phyloP scores from a whole-genome alignment of 2,888 invertebrate species.

The Patella caerulea region DNA sequence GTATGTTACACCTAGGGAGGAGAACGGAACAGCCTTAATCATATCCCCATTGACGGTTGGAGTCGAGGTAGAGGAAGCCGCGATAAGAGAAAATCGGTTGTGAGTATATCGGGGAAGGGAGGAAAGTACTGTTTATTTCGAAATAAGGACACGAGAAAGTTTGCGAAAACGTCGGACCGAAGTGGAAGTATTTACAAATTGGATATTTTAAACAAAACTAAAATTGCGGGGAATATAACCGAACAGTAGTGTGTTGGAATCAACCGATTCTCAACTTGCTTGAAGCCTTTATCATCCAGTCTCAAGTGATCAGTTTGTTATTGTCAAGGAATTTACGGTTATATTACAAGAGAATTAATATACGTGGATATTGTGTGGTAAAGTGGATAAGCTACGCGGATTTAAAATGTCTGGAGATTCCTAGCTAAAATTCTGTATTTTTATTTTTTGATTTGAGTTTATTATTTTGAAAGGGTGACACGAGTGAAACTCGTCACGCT shows the following conservation, averaged over 20 bases:
- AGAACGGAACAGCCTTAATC: slow-evolving; percentile 39
- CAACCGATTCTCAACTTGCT: neutral
- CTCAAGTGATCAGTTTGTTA: neutral
- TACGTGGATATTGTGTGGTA: no score
- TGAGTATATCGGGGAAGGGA: no score
- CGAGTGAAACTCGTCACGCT: slow-evolving; percentile 5
- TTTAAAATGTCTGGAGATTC: no score
- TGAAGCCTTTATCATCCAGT: slow-evolving; percentile 1
- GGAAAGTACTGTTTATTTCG: no score
- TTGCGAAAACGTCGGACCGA: slow-evolving; percentile 9
- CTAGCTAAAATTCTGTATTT: no score
- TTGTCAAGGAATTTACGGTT: slow-evolving; percentile 5
- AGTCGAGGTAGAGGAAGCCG: slow-evolving; percentile 27
- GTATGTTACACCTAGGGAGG: slow-evolving; percentile 30
- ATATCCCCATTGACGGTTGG: slow-evolving; percentile 21
- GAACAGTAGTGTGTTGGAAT: slow-evolving; percentile 6
- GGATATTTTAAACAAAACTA: neutral
- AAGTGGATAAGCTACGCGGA: no score
- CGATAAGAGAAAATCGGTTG: slow-evolving; percentile 22
- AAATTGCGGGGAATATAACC: slow-evolving; percentile 13
- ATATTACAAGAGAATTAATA: neutral
- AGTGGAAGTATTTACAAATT: neutral
- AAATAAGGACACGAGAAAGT: no score
- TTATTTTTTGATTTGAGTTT: no score
- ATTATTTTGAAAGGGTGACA: no score